Base-by-base conservation (phyloP, 1,140 invertebrate genomes). In the Bradynema listronoti region DNA sequence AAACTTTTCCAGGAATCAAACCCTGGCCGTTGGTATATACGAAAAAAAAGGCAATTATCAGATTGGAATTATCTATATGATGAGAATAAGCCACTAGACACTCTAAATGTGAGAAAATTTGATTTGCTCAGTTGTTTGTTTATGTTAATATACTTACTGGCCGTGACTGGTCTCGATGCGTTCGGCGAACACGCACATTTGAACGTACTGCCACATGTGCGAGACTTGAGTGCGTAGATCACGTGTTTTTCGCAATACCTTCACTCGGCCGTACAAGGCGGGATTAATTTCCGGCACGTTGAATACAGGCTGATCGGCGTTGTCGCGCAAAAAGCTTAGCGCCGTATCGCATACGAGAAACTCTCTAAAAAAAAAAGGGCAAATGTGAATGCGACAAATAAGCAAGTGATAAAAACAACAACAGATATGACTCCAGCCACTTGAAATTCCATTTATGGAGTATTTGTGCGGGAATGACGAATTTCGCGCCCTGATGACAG, bases 321-420 rank as follows among this genome's bases (percentile, higher is more conserved):
- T 88, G 72, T 87, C 85, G 64, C 87, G 84, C 56, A 91, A 79
- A 22, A 91, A 79, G 52, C 86, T 82, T 66, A 84, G 85, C 0
- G 88, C 86, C 79, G 89, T 90, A 68, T 86, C 87, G 24, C 87
- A 88, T 2, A 91, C 88, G 5, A 84, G 82, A 81, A 87, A 88
- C 68, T 84, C 85, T 62, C 53, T 53, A 56, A 41, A 70, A 54
- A 63, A 57, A 43, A 34, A 58, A 54, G n/a, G 52, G 52, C n/a
- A 14, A 30, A 3, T 49, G 6, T 25, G 43, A 27, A 7, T 50
- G 1, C 34, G 6, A 61, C 49, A 39, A 32, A 22, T 68, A 19
- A 39, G 14, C 11, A 9, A 30, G 14, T 16, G n/a, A n/a, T n/a
- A n/a, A n/a, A n/a, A n/a, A n/a, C n/a, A n/a, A n/a, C n/a, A n/a